These are phyloP conservation scores for Telmatochromis brachygnathus DNA, from an alignment of 2,113 vertebrate genomes.

Conservation along the genomic window DNA sequence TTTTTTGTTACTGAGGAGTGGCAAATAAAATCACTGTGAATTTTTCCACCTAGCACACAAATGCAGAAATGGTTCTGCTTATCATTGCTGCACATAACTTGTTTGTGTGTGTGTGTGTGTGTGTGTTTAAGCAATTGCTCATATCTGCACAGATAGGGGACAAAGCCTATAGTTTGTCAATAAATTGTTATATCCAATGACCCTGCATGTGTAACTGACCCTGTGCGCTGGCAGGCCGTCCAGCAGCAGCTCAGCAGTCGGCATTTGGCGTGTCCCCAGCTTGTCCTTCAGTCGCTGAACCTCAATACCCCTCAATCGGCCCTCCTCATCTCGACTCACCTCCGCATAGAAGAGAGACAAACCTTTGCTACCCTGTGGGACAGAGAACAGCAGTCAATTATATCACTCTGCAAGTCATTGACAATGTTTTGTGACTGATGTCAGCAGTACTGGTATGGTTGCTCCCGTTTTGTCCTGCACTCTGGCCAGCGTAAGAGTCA, in stretches of 20 bases:
- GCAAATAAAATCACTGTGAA: not conserved
- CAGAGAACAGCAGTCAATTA: not conserved
- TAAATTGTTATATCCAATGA: not conserved
- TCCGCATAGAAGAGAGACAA: constrained; percentile 82
- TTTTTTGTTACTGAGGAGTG: not conserved
- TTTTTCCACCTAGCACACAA: not conserved
- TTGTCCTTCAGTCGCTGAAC: constrained; percentile 86
- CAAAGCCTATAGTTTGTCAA: not conserved
- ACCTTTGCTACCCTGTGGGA: constrained; percentile 72
- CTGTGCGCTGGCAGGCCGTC: constrained; percentile 71
- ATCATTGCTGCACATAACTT: not conserved
- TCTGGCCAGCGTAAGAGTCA: constrained; percentile 80
- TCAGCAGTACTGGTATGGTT: constrained; percentile 51
- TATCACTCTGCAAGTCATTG: not conserved
- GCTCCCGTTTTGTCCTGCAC: constrained; percentile 61
- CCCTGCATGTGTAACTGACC: constrained; percentile 41
- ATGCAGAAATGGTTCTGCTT: not conserved
- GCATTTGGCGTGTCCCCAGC: constrained; percentile 81
- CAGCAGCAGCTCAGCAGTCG: constrained; percentile 82
- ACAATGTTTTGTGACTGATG: not conserved
- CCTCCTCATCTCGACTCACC: constrained; percentile 63
- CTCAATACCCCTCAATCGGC: constrained; percentile 72
- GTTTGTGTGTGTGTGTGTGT: not conserved
- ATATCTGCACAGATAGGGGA: not conserved
- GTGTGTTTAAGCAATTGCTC: not conserved